These are phyloP conservation scores for Corapipo altera DNA, from an alignment of 2,113 vertebrate species.

Conservation along the genomic window DNA sequence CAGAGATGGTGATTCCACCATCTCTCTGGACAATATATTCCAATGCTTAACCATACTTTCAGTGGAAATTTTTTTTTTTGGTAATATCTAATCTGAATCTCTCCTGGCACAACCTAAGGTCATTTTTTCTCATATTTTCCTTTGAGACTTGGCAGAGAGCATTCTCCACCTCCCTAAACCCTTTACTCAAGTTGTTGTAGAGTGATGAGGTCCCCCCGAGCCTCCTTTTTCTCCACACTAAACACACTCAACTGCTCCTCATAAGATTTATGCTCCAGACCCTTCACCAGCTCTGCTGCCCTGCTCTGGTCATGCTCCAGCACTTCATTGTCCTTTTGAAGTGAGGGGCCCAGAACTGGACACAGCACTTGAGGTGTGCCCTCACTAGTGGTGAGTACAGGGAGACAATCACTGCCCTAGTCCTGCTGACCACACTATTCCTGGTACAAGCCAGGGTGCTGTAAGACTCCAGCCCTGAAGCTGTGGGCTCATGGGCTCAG, in stretches of 20 bases:
- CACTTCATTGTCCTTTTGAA: not conserved
- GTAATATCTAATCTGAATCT: not conserved
- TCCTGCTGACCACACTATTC: not conserved
- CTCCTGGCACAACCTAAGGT: not conserved
- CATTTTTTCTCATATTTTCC: not conserved
- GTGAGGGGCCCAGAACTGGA: rapidly evolving
- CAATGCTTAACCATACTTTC: not conserved
- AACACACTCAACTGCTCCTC: not conserved
- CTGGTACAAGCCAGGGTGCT: not conserved
- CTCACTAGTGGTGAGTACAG: not conserved
- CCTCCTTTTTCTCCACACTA: not conserved
- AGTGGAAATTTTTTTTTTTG: not conserved
- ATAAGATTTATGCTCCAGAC: not conserved
- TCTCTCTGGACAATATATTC: not conserved
- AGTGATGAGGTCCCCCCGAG: not conserved
- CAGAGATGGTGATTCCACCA: not conserved
- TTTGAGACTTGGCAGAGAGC: not conserved
- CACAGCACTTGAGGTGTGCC: not conserved
- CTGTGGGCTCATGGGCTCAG: too few relatives aligned
- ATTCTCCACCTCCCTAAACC: not conserved
- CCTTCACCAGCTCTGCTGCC: not conserved
- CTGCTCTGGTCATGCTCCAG: not conserved
- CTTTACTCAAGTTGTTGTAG: not conserved
- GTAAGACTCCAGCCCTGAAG: too few relatives aligned
- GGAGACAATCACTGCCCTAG: not conserved